Percentiles rank a stretch among this genome's conserved stretches.
phyloP scores from a whole-genome alignment of 2,888 invertebrate species.

The Muschampia plurimacula region DNA sequence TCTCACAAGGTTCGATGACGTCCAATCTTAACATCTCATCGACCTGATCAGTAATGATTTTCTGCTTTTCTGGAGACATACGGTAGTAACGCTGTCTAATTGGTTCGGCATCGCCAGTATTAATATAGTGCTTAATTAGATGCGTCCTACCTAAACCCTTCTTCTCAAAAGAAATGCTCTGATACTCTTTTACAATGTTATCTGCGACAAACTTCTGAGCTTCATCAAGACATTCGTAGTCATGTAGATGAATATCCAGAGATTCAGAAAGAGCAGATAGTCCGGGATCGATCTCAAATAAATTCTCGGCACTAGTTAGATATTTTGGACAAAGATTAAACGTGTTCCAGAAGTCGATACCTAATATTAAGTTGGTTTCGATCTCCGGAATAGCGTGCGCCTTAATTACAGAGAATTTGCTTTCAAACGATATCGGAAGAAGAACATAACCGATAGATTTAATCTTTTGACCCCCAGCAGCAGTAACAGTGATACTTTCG shows the following conservation, averaged over 20 bases:
- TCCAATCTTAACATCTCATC: constrained; percentile 38
- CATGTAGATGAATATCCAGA: constrained; percentile 9
- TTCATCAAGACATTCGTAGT: constrained; percentile 17
- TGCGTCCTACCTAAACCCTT: constrained; percentile 47
- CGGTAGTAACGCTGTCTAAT: constrained; percentile 46
- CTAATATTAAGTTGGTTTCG: constrained; percentile 40
- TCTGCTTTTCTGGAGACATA: constrained; percentile 45
- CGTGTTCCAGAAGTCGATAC: constrained; percentile 43
- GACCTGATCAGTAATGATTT: constrained; percentile 33
- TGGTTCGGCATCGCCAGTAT: constrained; percentile 48
- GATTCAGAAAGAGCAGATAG: background rate
- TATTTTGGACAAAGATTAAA: constrained; percentile 37
- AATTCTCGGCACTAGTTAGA: too few species aligned
- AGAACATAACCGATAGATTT: constrained; percentile 36
- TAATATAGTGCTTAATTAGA: constrained; percentile 45
- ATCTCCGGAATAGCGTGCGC: constrained; percentile 43
- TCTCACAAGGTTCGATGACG: constrained; percentile 43
- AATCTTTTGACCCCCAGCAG: constrained; percentile 41
- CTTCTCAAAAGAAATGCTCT: constrained; percentile 38
- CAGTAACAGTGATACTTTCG: constrained; percentile 10
- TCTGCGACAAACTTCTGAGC: constrained; percentile 34
- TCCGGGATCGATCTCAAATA: background rate
- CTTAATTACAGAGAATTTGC: constrained; percentile 37
- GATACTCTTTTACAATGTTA: constrained; percentile 37
- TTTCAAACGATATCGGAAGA: constrained; percentile 41